phyloP scores from a whole-genome alignment of 2,113 vertebrate species.

The Sinocyclocheilus rhinocerous region DNA sequence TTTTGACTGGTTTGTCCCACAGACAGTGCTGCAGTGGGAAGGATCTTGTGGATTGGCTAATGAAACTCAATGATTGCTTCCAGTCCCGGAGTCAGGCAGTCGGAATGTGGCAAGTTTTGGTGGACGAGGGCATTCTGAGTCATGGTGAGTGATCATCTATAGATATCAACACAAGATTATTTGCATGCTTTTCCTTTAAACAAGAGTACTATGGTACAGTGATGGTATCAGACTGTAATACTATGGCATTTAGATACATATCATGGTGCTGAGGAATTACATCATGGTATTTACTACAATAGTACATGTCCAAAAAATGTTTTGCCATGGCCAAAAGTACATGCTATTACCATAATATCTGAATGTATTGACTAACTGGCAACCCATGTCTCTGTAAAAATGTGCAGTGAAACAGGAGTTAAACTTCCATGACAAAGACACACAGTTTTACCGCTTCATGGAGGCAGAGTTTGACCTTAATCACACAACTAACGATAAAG shows the following conservation, averaged over 20 bases:
- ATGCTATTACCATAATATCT: not conserved
- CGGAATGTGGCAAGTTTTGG: conserved; percentile 90
- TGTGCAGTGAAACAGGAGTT: conserved; percentile 87
- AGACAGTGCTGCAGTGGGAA: conserved; percentile 91
- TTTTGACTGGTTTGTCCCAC: not conserved
- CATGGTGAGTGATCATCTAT: conserved; percentile 78
- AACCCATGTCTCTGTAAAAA: conserved; percentile 17
- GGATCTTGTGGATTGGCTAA: conserved; percentile 89
- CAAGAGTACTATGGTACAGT: not conserved
- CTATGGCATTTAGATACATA: not conserved
- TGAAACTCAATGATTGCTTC: conserved; percentile 77
- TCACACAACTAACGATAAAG: conserved; percentile 67
- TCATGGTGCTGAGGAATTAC: not conserved
- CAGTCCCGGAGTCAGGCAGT: conserved; percentile 85
- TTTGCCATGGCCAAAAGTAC: not conserved
- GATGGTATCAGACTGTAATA: not conserved
- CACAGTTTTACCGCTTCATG: conserved; percentile 91
- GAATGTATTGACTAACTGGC: not conserved
- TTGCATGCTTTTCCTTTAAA: not conserved
- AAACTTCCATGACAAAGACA: conserved; percentile 92
- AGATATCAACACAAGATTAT: not conserved
- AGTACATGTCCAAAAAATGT: not conserved
- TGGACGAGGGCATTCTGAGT: conserved; percentile 86
- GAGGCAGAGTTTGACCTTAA: conserved; percentile 75
- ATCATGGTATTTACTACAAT: not conserved